A percentile compares a stretch with the other conserved stretches of the same genome.
Evolutionary conservation across 2,797 vertebrate genomes (phyloP).

Genomic region (Ctenopoma kingsleyae): DNA sequence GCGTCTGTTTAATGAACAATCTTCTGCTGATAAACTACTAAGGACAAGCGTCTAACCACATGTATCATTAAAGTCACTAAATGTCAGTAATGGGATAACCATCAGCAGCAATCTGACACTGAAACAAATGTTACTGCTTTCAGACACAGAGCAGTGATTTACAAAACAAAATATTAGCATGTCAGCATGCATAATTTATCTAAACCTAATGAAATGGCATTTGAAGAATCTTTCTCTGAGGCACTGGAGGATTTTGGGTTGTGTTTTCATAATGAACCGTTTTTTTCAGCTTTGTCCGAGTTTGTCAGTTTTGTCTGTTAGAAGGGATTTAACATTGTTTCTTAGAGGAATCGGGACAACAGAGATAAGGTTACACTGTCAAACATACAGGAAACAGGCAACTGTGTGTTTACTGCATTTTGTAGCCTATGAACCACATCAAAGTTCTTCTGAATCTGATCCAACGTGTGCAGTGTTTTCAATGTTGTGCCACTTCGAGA

Average conservation of each 20-base stretch:
- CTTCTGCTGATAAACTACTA: background rate
- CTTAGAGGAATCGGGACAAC: conserved; percentile 7
- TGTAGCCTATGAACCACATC: background rate
- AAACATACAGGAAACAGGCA: background rate
- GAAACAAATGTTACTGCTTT: conserved; percentile 12
- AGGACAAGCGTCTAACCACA: background rate
- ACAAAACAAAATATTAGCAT: conserved; percentile 4
- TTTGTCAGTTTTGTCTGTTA: background rate
- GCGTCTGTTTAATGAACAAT: conserved; percentile 19
- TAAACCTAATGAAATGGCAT: background rate
- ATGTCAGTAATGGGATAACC: background rate
- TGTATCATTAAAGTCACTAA: no score
- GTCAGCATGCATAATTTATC: conserved; percentile 15
- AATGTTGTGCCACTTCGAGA: background rate
- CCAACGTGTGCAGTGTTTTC: background rate
- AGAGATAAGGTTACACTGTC: background rate
- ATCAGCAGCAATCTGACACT: background rate
- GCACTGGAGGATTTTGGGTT: background rate
- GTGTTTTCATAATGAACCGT: background rate
- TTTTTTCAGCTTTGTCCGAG: background rate
- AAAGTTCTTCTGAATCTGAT: conserved; percentile 1
- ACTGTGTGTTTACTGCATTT: background rate
- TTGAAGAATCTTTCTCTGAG: background rate
- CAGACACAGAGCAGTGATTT: background rate
- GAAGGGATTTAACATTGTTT: conserved; percentile 14